Percentiles rank a stretch among this genome's conserved stretches.
Conservation (phyloP, 2,797 vertebrate species). For the Gymnocypris eckloni region DNA sequence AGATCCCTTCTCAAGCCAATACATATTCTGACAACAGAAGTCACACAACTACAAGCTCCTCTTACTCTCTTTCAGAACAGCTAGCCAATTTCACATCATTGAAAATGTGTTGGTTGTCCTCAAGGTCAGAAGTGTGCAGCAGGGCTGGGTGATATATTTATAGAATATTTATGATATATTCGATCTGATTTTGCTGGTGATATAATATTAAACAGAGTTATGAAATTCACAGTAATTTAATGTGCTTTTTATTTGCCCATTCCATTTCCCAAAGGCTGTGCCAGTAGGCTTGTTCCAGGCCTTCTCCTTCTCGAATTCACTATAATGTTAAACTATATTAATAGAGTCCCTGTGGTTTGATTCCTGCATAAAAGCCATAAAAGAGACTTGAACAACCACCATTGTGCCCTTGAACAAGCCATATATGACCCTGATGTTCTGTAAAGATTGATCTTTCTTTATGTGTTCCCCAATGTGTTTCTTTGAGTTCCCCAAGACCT, state of each 20-base stretch:
- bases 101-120: not conserved
- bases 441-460: not conserved
- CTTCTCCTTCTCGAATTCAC: not conserved
- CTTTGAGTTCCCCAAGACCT: not conserved
- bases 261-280: not conserved
- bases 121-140: slow-evolving; percentile 8
- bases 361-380: too few species aligned
- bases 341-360: not conserved
- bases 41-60: slow-evolving; percentile 10
- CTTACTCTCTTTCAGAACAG: not conserved
- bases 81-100: not conserved
- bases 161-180: not conserved
- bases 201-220: not conserved
- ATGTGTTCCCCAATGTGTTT: not conserved
- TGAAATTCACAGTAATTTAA: not conserved
- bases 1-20: slow-evolving; percentile 7
- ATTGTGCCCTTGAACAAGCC: not conserved
- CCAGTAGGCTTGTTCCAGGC: not conserved
- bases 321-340: not conserved
- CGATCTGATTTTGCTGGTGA: not conserved
- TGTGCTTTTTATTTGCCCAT: not conserved
- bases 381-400: not conserved
- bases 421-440: not conserved
- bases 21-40: slow-evolving; percentile 13
- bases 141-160: not conserved